Base-by-base conservation (phyloP, 2,888 invertebrate species). In the Cosmia trapezina region DNA sequence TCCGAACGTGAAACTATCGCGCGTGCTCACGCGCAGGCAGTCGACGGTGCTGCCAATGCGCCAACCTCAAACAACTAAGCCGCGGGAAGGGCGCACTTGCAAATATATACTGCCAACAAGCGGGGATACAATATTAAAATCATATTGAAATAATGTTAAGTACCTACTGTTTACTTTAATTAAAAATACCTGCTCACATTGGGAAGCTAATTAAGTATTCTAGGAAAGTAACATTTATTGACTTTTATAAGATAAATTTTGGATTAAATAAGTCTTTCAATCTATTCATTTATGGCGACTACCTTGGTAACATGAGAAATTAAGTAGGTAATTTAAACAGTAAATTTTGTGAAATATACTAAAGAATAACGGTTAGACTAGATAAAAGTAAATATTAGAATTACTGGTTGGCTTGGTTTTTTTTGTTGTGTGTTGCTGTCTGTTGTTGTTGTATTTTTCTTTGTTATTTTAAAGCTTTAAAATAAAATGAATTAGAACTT, bases 21-120 rank as follows among this genome's bases (percentile, higher is more conserved):
- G 82, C 82, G 78, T 87, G 88, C 89, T 89, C 88, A 77, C 73
- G 88, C 91, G 89, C 90, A 81, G 79, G 74, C 78, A 73, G 73
- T 79, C 78, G 74, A 78, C 78, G 73, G 83, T 86, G 83, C 85
- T 81, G 80, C 78, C 85, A 86, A 86, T 45, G 76, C 82, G 68
- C 83, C 76, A 73, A 84, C 78, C 75, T 75, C 80, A 89, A 74
- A 59, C 81, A 82, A 94, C 93, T 93, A 93, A 92, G 81, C 88
- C 89, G 89, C 83, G 85, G 87, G 89, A 92, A 90, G 90, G 91
- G 90, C 89, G 87, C 79, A 83, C 90, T 82, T 83, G 83, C 78
- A 87, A 89, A 86, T 92, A 85, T 91, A 91, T 90, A 91, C 79
- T 64, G 85, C 73, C 81, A 76, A 76, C 71, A 87, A 90, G 88